Evolutionary conservation across 2,888 invertebrate genomes (phyloP).

Genomic region (Lypha dubia): DNA sequence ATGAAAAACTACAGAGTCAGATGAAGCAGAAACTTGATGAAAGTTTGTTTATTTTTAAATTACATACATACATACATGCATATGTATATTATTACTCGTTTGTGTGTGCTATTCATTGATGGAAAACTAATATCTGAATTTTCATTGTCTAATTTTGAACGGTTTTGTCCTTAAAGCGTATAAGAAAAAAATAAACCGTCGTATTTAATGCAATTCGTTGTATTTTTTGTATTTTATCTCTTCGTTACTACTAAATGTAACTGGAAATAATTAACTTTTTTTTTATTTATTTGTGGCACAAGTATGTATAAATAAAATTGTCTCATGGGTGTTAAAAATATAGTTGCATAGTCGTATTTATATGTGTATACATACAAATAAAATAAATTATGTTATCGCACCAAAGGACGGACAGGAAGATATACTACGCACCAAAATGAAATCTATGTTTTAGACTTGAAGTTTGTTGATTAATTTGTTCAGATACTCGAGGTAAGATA

Average conservation of each 20-base stretch:
- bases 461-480: slow-evolving; percentile 67
- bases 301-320: slow-evolving; percentile 70
- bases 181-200: neutral
- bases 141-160: neutral
- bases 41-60: no score
- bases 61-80: no score
- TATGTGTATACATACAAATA: neutral
- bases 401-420: slow-evolving; percentile 64
- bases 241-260: slow-evolving; percentile 8
- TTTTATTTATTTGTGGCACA: neutral
- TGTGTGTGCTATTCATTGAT: neutral
- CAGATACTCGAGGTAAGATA: slow-evolving; percentile 59
- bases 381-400: slow-evolving; percentile 70
- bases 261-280: slow-evolving; percentile 10
- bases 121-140: neutral
- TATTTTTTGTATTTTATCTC: neutral
- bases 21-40: no score
- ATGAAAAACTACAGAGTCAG: no score
- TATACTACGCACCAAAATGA: slow-evolving; percentile 63
- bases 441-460: slow-evolving; percentile 67
- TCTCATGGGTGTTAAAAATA: slow-evolving; percentile 66
- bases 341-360: neutral
- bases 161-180: neutral
- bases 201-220: neutral
- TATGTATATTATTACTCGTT: neutral